Conservation (phyloP, 2,888 invertebrate species). For the Ormyrus rosae region DNA sequence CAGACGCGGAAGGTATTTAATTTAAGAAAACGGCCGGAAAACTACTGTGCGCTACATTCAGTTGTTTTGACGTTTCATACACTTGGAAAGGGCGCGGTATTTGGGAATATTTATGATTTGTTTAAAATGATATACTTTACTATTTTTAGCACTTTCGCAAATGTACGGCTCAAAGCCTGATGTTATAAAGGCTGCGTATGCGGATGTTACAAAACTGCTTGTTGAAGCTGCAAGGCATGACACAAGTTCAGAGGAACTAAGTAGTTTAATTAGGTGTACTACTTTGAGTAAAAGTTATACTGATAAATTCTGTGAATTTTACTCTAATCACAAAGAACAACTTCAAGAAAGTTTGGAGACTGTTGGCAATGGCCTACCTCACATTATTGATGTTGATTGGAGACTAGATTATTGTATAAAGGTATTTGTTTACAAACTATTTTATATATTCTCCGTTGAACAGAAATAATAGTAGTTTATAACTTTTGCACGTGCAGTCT, state of each 20-base stretch:
- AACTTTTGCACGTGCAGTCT: slow-evolving; percentile 61
- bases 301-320: slow-evolving; percentile 66
- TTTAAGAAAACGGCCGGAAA: neutral
- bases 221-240: slow-evolving; percentile 69
- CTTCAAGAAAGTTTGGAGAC: slow-evolving; percentile 66
- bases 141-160: slow-evolving; percentile 62
- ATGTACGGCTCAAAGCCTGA: slow-evolving; percentile 65
- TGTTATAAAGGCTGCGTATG: slow-evolving; percentile 66
- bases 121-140: neutral
- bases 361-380: slow-evolving; percentile 69
- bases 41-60: neutral
- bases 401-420: slow-evolving; percentile 72
- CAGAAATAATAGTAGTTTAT: slow-evolving; percentile 3
- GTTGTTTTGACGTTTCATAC: neutral
- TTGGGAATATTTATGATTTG: too few relatives aligned
- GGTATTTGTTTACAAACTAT: slow-evolving; percentile 61
- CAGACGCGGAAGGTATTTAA: slow-evolving; percentile 63
- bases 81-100: too few relatives aligned
- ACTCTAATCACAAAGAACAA: slow-evolving; percentile 62
- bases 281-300: slow-evolving; percentile 63
- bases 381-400: slow-evolving; percentile 73
- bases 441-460: slow-evolving; percentile 10
- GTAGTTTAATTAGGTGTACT: slow-evolving; percentile 60
- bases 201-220: slow-evolving; percentile 67
- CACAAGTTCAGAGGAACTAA: slow-evolving; percentile 64